Evolutionary conservation across 2,888 invertebrate species (phyloP).

Genomic region (Atethmia centrago): DNA sequence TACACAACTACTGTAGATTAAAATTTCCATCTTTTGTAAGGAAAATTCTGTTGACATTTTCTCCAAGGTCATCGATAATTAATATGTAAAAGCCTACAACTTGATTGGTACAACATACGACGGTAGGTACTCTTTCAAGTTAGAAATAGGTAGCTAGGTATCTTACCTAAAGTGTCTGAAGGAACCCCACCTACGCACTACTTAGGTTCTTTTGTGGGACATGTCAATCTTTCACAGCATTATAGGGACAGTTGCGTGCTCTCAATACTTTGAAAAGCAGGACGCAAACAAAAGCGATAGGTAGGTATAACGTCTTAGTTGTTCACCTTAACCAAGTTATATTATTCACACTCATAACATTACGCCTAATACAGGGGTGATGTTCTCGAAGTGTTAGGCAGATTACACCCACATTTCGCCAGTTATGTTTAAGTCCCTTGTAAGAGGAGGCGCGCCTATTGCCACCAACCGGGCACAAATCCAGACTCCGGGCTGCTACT

Average conservation of each 20-base stretch:
- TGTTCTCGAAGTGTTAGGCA: neutral
- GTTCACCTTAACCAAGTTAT: neutral
- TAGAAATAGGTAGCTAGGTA: neutral
- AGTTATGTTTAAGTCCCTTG: neutral
- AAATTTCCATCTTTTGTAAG: neutral
- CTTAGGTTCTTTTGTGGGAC: slow-evolving; percentile 56
- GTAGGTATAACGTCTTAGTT: neutral
- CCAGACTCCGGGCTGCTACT: neutral
- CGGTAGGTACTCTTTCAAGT: neutral
- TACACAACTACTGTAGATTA: neutral
- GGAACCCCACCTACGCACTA: slow-evolving; percentile 47
- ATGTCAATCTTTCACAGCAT: slow-evolving; percentile 51
- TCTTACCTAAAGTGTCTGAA: neutral
- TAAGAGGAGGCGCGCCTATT: neutral
- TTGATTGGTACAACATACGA: neutral
- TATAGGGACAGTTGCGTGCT: slow-evolving; percentile 16
- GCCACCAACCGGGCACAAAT: neutral
- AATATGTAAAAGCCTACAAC: neutral
- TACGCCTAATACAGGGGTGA: no score
- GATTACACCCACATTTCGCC: neutral
- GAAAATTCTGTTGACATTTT: neutral
- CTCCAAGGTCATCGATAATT: neutral
- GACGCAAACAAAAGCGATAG: slow-evolving; percentile 38
- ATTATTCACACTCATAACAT: neutral
- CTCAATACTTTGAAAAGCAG: slow-evolving; percentile 41